Percentiles rank a stretch among this genome's conserved stretches.
Evolutionary conservation across 2,113 vertebrate species (phyloP).

Genomic region (Chaetops frenatus): DNA sequence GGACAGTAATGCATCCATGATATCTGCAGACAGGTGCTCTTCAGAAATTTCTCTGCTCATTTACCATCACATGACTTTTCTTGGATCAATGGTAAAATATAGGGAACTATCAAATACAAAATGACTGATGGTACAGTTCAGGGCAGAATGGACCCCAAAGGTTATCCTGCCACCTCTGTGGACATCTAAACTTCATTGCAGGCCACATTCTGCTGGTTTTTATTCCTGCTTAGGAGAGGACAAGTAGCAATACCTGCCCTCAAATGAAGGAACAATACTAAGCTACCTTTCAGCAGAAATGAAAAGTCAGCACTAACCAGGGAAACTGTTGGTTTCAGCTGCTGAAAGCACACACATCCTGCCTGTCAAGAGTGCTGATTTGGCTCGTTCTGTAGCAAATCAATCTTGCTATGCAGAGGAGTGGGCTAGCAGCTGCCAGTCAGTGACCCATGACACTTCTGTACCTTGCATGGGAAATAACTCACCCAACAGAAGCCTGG

Average conservation of each 20-base stretch:
- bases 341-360: background rate
- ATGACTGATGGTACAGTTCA: background rate
- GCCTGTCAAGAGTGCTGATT: background rate
- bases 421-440: background rate
- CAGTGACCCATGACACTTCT: background rate
- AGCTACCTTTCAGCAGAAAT: background rate
- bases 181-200: background rate
- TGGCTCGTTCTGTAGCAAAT: background rate
- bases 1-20: background rate
- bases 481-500: background rate
- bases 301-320: background rate
- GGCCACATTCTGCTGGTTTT: background rate
- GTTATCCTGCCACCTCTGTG: background rate
- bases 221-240: background rate
- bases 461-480: background rate
- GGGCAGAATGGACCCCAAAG: background rate
- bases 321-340: background rate
- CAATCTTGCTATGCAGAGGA: background rate
- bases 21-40: background rate
- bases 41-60: background rate
- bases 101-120: background rate
- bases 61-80: background rate
- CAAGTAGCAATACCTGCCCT: background rate
- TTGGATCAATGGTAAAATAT: background rate
- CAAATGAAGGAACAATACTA: background rate